A percentile compares a stretch with the other conserved stretches of the same genome.
Evolutionary conservation across 2,113 vertebrate species (phyloP).

Genomic region (Leucopsar rothschildi): DNA sequence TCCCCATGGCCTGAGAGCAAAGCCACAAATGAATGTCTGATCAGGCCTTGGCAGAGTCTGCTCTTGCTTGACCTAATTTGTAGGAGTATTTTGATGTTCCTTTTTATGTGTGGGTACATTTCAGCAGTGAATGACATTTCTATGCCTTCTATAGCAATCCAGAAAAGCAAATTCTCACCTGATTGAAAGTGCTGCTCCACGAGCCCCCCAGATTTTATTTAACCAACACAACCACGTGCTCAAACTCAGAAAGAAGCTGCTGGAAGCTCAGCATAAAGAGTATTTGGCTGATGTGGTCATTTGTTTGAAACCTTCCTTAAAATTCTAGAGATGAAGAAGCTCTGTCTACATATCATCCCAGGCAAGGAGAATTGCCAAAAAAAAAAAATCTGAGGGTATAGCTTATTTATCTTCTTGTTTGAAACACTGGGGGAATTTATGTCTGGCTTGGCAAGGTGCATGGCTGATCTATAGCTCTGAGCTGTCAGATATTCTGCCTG

Average conservation of each 20-base stretch:
- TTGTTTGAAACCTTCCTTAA: slow-evolving; percentile 23
- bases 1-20: not conserved
- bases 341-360: slow-evolving; percentile 8
- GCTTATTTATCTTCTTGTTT: slow-evolving; percentile 43
- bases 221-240: not conserved
- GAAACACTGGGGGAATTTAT: slow-evolving; percentile 36
- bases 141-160: not conserved
- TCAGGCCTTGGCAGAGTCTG: not conserved
- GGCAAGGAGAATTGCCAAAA: not conserved
- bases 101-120: not conserved
- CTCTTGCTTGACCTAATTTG: not conserved
- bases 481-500: not conserved
- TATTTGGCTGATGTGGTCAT: not conserved
- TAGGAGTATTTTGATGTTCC: not conserved
- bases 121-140: not conserved
- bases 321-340: slow-evolving; percentile 26
- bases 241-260: not conserved
- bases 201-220: not conserved
- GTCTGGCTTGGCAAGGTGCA: not conserved
- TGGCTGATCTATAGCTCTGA: not conserved
- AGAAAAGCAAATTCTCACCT: not conserved
- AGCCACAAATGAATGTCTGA: not conserved
- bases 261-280: not conserved
- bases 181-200: not conserved
- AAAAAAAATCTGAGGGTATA: not conserved